phyloP scores from a whole-genome alignment of 2,888 invertebrate species.

The Pollenia labialis region DNA sequence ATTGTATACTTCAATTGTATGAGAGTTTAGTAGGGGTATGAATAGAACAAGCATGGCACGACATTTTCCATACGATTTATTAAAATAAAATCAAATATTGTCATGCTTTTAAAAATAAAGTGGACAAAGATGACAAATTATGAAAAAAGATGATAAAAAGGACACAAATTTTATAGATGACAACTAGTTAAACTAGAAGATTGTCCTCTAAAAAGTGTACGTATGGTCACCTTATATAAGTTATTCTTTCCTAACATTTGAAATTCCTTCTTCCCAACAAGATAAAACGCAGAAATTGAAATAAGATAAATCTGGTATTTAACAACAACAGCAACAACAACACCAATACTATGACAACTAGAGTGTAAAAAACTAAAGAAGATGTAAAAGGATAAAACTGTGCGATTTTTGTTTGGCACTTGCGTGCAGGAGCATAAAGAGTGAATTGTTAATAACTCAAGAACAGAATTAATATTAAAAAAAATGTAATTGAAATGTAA shows the following conservation, averaged over 20 bases:
- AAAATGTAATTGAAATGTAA: conserved; percentile 68
- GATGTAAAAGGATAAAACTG: conserved; percentile 62
- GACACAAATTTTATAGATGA: too few species aligned
- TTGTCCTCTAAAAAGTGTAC: too few species aligned
- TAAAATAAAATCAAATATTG: too few species aligned
- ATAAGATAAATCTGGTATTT: conserved; percentile 44
- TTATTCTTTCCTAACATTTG: not conserved
- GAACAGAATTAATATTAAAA: conserved; percentile 28
- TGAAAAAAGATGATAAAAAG: too few species aligned
- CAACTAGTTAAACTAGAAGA: too few species aligned
- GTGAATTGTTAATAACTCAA: conserved; percentile 74
- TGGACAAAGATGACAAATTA: too few species aligned
- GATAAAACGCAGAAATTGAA: conserved; percentile 11
- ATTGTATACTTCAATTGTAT: too few species aligned
- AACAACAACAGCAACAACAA: not conserved
- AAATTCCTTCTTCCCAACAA: not conserved
- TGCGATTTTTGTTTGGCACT: conserved; percentile 71
- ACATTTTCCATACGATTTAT: too few species aligned
- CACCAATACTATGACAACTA: not conserved
- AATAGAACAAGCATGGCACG: too few species aligned
- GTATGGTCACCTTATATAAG: too few species aligned
- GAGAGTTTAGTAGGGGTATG: too few species aligned
- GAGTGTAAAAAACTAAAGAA: conserved; percentile 20
- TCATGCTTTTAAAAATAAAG: too few species aligned
- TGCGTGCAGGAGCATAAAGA: conserved; percentile 70